Evolutionary conservation across 2,113 vertebrate species (phyloP).

Genomic region (Alaudala cheleensis): DNA sequence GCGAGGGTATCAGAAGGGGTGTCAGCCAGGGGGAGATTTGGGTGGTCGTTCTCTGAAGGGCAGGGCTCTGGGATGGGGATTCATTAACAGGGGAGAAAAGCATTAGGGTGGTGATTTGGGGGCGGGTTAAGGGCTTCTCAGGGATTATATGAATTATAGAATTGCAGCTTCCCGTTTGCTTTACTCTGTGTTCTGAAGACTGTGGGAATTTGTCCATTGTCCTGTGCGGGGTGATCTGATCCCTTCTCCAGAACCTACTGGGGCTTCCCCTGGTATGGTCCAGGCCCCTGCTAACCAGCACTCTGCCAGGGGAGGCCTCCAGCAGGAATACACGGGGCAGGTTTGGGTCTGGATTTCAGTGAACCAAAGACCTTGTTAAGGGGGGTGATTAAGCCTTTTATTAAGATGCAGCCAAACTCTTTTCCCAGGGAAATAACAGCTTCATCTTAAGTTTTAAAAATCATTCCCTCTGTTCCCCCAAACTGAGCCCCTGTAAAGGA

Average conservation of each 20-base stretch:
- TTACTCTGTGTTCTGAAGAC: slow-evolving; percentile 56
- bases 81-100: slow-evolving; percentile 42
- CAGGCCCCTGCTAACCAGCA: neutral
- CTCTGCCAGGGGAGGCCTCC: neutral
- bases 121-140: slow-evolving; percentile 76
- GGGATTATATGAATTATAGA: slow-evolving; percentile 79
- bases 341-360: slow-evolving; percentile 60
- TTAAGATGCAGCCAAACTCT: slow-evolving; percentile 71
- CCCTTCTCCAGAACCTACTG: slow-evolving; percentile 59
- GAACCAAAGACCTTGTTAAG: slow-evolving; percentile 66
- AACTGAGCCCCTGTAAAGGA: slow-evolving; percentile 49
- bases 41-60: slow-evolving; percentile 19
- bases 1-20: neutral
- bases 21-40: slow-evolving; percentile 6
- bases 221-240: slow-evolving; percentile 1
- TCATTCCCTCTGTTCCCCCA: slow-evolving; percentile 49
- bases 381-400: slow-evolving; percentile 62
- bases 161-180: slow-evolving; percentile 74
- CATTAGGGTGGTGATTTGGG: slow-evolving; percentile 66
- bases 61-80: slow-evolving; percentile 24
- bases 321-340: slow-evolving; percentile 24
- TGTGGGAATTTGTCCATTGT: slow-evolving; percentile 48
- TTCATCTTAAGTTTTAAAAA: slow-evolving; percentile 71
- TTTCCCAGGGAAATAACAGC: slow-evolving; percentile 72
- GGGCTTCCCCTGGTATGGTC: neutral